phyloP scores from a whole-genome alignment of 2,113 vertebrate species.

The Trogon melanurus region DNA sequence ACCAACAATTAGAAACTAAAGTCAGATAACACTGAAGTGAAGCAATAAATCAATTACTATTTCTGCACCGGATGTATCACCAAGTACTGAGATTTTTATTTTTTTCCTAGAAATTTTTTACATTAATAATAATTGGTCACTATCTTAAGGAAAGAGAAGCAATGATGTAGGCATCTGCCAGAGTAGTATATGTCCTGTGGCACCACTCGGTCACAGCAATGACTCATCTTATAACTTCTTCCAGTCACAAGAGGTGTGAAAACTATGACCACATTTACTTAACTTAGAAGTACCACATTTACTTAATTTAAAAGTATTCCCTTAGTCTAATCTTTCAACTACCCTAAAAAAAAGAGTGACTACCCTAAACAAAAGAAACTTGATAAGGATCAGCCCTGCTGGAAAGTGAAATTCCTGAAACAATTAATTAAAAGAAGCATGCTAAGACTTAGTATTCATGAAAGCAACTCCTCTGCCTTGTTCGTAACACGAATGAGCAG shows the following conservation, averaged over 20 bases:
- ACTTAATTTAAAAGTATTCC: not conserved
- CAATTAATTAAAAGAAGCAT: not conserved
- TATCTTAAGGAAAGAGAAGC: not conserved
- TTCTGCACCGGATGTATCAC: not conserved
- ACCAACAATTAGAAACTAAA: not conserved
- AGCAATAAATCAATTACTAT: not conserved
- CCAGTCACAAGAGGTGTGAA: not conserved
- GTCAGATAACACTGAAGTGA: not conserved
- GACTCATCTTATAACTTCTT: not conserved
- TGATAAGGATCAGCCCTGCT: not conserved
- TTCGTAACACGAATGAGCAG: not conserved
- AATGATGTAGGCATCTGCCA: not conserved
- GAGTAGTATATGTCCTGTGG: accelerated
- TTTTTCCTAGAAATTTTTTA: not conserved
- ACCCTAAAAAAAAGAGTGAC: not conserved
- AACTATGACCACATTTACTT: not conserved
- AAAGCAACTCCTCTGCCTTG: not conserved
- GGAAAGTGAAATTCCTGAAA: not conserved
- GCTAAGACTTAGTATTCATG: not conserved
- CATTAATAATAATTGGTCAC: not conserved
- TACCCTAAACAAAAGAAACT: not conserved
- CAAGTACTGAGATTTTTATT: not conserved
- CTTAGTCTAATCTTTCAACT: not conserved
- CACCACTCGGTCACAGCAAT: not conserved
- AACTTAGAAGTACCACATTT: too few species aligned